Evolutionary conservation across 2,113 vertebrate species (phyloP), one percentile per base, ranked within the genome.

Genomic region (Chloropsis cyanopogon): DNA sequence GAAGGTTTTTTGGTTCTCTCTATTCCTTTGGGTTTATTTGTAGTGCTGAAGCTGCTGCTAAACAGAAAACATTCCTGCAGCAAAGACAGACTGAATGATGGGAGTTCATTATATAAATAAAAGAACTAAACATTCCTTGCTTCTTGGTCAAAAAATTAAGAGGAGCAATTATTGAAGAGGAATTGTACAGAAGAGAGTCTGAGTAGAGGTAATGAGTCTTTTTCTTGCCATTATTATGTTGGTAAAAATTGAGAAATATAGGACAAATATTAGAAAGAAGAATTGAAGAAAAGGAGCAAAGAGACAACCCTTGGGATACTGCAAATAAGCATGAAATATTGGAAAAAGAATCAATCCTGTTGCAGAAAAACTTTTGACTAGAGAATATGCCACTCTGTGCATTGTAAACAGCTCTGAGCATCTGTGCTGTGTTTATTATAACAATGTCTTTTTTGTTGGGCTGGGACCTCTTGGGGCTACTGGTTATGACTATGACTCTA

Each of bases 371-470:
- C 10, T 76, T 88, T 77, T 89, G 70, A 80, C 78, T 70, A 72
- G 26, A 75, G 39, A 82, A 76, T 73, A 54, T 59, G 80, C 16
- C 50, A 82, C 49, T 69, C 33, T 1, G 3, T 39, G 41, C 75
- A 59, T 41, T 66, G 82, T 59, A 91, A 94, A 84, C n/a, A 93
- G 50, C 54, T 93, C 82, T 83, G 64, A 90, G 90, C 60, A 85
- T 94, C 92, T 92, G 82, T 77, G 82, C 59, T 88, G 47, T 50
- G 52, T 94, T 95, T 95, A 80, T 82, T 84, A 54, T 79, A 92
- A 94, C 70, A 92, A 70, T 87, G 82, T 73, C 84, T 85, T 95
- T 65, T 82, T 93, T 92, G 92, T 79, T 90, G 66, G 33, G 10
- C 46, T 87, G 37, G 3, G 42, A 12, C 52, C 86, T 94, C 89